Conservation (phyloP, 2,113 vertebrate genomes). For the Scolopax mira region DNA sequence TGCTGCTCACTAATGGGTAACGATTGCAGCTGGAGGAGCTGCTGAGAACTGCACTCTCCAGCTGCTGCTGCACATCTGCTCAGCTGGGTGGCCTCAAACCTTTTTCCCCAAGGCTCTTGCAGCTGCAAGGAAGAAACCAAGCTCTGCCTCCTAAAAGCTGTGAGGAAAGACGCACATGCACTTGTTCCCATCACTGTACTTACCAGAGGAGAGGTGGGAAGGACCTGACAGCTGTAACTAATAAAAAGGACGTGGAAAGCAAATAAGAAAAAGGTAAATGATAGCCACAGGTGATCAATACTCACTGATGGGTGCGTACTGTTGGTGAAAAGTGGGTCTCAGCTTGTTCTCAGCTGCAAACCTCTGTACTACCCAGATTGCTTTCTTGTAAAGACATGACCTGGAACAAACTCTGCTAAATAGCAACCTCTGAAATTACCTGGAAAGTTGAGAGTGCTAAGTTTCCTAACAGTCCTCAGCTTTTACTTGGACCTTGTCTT, state of each 20-base stretch:
- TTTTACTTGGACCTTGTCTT: not conserved
- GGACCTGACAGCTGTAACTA: not conserved
- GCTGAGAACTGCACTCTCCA: not conserved
- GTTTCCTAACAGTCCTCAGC: not conserved
- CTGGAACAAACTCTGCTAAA: not conserved
- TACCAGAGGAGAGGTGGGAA: not conserved
- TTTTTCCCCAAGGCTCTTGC: not conserved
- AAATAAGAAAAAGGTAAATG: not conserved
- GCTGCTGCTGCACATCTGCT: constrained; percentile 5
- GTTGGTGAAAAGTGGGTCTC: not conserved
- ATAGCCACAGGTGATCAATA: not conserved
- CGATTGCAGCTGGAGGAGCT: not conserved
- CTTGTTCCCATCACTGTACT: not conserved
- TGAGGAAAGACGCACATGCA: not conserved
- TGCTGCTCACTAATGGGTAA: not conserved
- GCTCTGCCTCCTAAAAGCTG: not conserved
- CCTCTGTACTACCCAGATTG: not conserved
- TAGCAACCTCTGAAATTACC: not conserved
- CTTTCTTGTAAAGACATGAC: not conserved
- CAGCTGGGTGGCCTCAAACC: not conserved
- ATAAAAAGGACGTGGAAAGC: not conserved
- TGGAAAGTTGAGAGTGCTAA: not conserved
- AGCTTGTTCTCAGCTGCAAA: not conserved
- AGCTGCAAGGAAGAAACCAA: not conserved
- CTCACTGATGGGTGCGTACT: not conserved